Evolutionary conservation across 2,797 vertebrate species (phyloP), one percentile per base, ranked within the genome.

Genomic region (Eupleurogrammus muticus): DNA sequence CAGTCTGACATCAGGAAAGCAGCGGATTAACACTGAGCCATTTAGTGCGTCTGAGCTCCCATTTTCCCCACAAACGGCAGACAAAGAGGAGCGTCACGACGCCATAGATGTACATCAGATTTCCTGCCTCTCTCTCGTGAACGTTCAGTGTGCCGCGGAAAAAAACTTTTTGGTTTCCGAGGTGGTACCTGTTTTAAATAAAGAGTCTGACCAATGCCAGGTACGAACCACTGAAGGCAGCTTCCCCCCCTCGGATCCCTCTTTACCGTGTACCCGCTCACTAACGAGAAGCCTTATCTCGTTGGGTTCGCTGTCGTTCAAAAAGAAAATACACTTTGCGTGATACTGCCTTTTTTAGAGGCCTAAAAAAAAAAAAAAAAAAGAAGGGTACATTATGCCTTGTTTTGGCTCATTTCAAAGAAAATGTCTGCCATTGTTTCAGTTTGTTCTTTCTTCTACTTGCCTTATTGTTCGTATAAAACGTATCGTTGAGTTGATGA

Each of bases 401-500:
- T 86, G 72, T 84, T 87, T 83, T 78, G 81, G 75, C 83, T 85
- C 80, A 81, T 86, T 91, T 88, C 62, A 80, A 60, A 70, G 74
- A 76, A 88, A 89, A 83, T 76, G 86, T 87, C 87, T 76, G 85
- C 81, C 87, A 85, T 91, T 54, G 67, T 86, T 87, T 85, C 63
- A 24, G 78, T 90, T 85, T 13, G 60, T 83, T 85, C 63, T 80
- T 91, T 90, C 94, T 94, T 88, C 85, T 89, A 89, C 83, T 93
- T 92, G 93, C 94, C 92, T 95, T 94, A 93, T 89, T 89, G 92
- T 94, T 93, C 89, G 93, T 95, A 92, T 92, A 94, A 95, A 93
- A 93, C 91, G 93, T 95, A 94, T 92, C 87, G 92, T 95, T 93
- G 91, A 94, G 94, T 95, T 95, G 86, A 94, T 95, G 96, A 98